These are phyloP conservation scores for Myathropa florea DNA, from an alignment of 2,888 invertebrate species.

Conservation along the genomic window DNA sequence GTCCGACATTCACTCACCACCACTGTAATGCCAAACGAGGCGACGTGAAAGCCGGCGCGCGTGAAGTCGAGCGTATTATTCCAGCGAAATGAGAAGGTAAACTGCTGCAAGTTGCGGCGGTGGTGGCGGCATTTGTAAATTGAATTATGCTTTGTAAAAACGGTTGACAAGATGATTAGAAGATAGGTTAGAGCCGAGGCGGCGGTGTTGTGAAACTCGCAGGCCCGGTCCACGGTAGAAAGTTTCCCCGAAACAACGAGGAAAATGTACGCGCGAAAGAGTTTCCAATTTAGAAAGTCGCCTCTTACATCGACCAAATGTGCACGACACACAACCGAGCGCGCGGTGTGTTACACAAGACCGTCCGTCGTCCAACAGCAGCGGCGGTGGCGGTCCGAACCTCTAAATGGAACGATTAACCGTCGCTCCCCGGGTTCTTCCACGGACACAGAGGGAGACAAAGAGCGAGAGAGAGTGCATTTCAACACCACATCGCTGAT, in stretches of 20 bases:
- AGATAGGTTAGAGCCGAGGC: conserved; percentile 32
- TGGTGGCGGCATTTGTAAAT: conserved; percentile 50
- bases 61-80: conserved; percentile 59
- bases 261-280: conserved; percentile 31
- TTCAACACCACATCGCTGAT: conserved; percentile 55
- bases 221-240: conserved; percentile 40
- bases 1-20: conserved; percentile 31
- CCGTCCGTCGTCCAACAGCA: conserved; percentile 1
- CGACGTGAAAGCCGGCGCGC: conserved; percentile 37
- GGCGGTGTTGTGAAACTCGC: conserved; percentile 35
- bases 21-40: not conserved
- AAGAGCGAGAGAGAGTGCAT: conserved; percentile 22
- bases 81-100: conserved; percentile 46
- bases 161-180: conserved; percentile 69
- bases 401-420: conserved; percentile 51
- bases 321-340: not conserved
- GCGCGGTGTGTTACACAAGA: conserved; percentile 56
- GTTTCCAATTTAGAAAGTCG: conserved; percentile 68
- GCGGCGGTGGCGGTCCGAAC: not conserved
- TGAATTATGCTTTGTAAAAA: conserved; percentile 60
- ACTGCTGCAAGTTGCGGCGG: conserved; percentile 15
- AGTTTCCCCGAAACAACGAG: conserved; percentile 49
- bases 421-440: not conserved
- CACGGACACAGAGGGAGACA: not conserved
- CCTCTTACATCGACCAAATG: conserved; percentile 23